Conservation (phyloP, 2,888 invertebrate species). For the Trissolcus japonicus region DNA sequence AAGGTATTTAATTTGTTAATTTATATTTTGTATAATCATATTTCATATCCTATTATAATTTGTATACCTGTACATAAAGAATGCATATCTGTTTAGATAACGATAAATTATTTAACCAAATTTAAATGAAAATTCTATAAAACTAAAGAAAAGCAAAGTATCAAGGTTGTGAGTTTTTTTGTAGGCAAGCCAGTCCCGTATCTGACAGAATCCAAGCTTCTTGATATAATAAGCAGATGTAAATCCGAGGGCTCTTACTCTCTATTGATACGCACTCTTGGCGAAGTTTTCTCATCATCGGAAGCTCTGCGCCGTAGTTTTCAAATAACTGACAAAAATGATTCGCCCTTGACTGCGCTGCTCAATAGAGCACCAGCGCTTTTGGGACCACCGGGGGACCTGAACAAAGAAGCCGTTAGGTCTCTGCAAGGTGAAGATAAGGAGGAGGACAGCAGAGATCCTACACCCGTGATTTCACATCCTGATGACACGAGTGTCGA, state of each 20-base stretch:
- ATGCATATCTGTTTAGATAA: no score
- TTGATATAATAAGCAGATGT: constrained; percentile 86
- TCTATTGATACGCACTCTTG: constrained; percentile 85
- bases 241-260: constrained; percentile 83
- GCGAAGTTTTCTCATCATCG: constrained; percentile 85
- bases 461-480: constrained; percentile 71
- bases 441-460: constrained; percentile 86
- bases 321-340: constrained; percentile 76
- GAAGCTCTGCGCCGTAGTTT: constrained; percentile 86
- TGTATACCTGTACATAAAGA: no score
- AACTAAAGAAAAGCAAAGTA: no score
- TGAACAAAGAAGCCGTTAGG: constrained; percentile 85
- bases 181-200: constrained; percentile 77
- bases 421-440: constrained; percentile 89
- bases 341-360: constrained; percentile 78
- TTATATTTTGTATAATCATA: no score
- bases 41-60: no score
- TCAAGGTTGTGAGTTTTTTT: no score
- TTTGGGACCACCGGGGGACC: constrained; percentile 77
- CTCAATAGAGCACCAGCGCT: constrained; percentile 77
- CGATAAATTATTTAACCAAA: no score
- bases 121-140: no score
- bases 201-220: constrained; percentile 86
- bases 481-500: constrained; percentile 80
- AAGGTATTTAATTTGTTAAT: constrained; percentile 63